Base-by-base conservation (phyloP, 2,113 vertebrate genomes). In the Gallinago media region DNA sequence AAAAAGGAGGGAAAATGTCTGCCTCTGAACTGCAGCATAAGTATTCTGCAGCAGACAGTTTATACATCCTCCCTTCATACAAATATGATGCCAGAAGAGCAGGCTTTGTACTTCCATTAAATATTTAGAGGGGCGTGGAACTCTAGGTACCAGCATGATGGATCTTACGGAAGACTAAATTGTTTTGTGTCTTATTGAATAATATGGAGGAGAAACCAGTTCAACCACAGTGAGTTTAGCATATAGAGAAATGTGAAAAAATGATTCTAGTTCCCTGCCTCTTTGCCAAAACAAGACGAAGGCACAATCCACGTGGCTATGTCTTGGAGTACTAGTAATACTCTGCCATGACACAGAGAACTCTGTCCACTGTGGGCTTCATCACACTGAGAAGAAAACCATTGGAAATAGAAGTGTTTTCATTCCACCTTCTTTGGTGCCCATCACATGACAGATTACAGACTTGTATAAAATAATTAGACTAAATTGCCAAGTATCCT, bases 301-400 rank as follows among this genome's bases (percentile, higher is more conserved):
- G n/a, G n/a, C 42, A n/a, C 8, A 2, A 15, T 42, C 0, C 0
- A 7, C 8, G 31, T 21, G 25, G 21, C 44, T 66, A 5, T 29
- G n/a, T 31, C 16, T 54, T 59, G 22, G 84, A 46, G 38, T 27
- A 23, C 38, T 29, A 40, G 44, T 46, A n/a, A 34, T 19, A 38
- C 29, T 54, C 66, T 65, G 59, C 34, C 46, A 1, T 42, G 47
- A 8, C 5, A 25, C 31, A 59, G 46, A 3, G 1, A 68, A 9
- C 31, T 38, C 46, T 36, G 54, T 54, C 38, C 10, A 2, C 40
- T 18, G 9, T 40, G 29, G 25, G 36, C 44, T 58, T 70, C 27
- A 14, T 42, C 0, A 0, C 40, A 15, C 49, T 46, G 42, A 55
- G 65, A 50, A 9, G 56, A 72, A 44, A 77, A 46, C 31, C 3